Evolutionary conservation across 1,140 invertebrate genomes (phyloP).

Genomic region (Homarus americanus): DNA sequence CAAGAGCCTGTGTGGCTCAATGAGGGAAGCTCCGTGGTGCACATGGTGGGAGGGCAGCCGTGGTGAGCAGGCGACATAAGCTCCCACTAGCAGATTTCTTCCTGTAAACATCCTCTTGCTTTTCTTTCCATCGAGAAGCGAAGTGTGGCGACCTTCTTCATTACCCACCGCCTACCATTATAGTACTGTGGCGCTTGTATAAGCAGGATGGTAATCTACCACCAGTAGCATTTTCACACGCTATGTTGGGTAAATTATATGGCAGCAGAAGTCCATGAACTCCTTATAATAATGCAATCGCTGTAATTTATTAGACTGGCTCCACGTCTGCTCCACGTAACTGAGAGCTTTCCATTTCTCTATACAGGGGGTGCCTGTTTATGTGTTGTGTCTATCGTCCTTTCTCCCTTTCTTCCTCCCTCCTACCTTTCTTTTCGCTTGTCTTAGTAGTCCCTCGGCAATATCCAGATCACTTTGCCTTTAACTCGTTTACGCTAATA

Average conservation of each 20-base stretch:
- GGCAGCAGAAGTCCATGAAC: not conserved
- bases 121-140: too few relatives aligned
- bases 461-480: conserved; percentile 14
- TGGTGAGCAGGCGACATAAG: too few relatives aligned
- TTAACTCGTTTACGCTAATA: conserved; percentile 31
- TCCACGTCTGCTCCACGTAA: not conserved
- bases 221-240: not conserved
- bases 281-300: not conserved
- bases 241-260: not conserved
- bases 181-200: not conserved
- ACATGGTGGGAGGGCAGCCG: too few relatives aligned
- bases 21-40: too few relatives aligned
- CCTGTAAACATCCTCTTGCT: too few relatives aligned
- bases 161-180: too few relatives aligned
- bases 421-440: not conserved
- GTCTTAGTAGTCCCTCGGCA: not conserved
- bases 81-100: too few relatives aligned
- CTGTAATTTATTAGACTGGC: not conserved
- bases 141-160: too few relatives aligned
- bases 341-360: not conserved
- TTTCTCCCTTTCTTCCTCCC: not conserved
- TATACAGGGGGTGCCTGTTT: not conserved
- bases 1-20: too few relatives aligned
- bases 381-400: not conserved
- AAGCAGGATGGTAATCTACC: not conserved